Evolutionary conservation across 1,140 invertebrate genomes (phyloP), one percentile per base, ranked within the genome.

Genomic region (Bombus affinis): DNA sequence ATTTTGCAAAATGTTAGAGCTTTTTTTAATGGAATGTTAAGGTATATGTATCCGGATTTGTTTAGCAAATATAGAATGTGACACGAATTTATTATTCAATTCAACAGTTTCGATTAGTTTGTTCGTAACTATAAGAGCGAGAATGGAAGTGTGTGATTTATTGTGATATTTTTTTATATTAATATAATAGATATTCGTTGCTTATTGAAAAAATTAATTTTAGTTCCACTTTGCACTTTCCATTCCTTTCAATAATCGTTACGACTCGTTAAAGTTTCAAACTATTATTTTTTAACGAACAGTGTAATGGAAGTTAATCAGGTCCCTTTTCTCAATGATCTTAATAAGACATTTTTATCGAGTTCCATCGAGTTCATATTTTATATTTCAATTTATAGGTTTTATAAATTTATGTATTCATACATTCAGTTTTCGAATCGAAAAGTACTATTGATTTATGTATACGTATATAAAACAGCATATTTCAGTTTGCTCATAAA

Each of bases 401-500:
- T n/a, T 72, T n/a, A 15, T n/a, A 15, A 71, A 71, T 42, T 71
- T 71, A 42, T 42, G 6, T 42, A 72, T 72, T 72, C 39, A 18
- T 72, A n/a, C 42, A n/a, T 72, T 42, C 39, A 37, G 39, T 72
- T n/a, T 42, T 39, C 12, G 6, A 42, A 3, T 39, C 22, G 70
- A 72, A n/a, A 5, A 39, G 22, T 68, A 37, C 9, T 39, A 6
- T 71, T 71, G 68, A 71, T 71, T 71, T 71, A 71, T 25, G 66
- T 68, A 15, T 25, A 25, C 35, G 25, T 39, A 28, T 39, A 13
- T 39, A 12, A 37, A 39, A 39, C 9, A 28, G 37, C 12, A 13
- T 39, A 39, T 42, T 72, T 72, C 35, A 42, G 39, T 72, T 72
- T 72, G 9, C 39, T 72, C 39, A n/a, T 71, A 71, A 71, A 71